Conservation (phyloP, 2,888 invertebrate genomes). For the Eretmocerus hayati region DNA sequence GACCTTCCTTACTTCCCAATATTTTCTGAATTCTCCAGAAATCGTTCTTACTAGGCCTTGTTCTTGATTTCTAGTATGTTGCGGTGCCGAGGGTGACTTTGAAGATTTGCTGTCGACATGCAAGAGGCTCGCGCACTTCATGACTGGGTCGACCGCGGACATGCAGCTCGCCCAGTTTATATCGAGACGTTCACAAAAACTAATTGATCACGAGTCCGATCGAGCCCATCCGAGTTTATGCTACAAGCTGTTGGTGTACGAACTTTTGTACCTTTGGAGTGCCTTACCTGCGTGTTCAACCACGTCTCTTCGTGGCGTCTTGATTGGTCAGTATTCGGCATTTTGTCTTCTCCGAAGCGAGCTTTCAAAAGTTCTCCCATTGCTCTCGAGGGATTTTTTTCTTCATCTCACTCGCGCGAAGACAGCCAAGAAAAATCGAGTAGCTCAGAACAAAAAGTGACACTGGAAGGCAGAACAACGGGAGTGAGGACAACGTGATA, state of each 20-base stretch:
- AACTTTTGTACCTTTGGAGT: conserved; percentile 64
- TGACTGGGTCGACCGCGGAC: conserved; percentile 31
- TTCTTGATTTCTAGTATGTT: conserved; percentile 46
- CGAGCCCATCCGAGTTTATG: conserved; percentile 36
- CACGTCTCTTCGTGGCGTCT: conserved; percentile 43
- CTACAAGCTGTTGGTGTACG: conserved; percentile 57
- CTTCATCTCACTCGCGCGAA: too few relatives aligned
- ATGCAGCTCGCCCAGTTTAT: conserved; percentile 43
- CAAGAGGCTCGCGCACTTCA: conserved; percentile 42
- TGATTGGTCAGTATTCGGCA: conserved; percentile 45
- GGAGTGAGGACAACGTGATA: too few relatives aligned
- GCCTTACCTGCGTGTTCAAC: conserved; percentile 54
- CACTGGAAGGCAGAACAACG: too few relatives aligned
- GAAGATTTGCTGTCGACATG: conserved; percentile 41
- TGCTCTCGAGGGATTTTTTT: too few relatives aligned
- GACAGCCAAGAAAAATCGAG: too few relatives aligned
- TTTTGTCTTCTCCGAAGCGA: too few relatives aligned
- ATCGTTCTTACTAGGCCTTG: too few relatives aligned
- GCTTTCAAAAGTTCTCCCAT: too few relatives aligned
- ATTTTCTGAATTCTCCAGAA: not conserved
- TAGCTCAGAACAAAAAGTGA: too few relatives aligned
- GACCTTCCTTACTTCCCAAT: not conserved
- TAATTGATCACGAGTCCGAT: conserved; percentile 31
- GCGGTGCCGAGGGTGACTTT: conserved; percentile 47
- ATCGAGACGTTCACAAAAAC: conserved; percentile 35